These are phyloP conservation scores for Pandion haliaetus DNA, from an alignment of 2,113 vertebrate species.

Conservation along the genomic window DNA sequence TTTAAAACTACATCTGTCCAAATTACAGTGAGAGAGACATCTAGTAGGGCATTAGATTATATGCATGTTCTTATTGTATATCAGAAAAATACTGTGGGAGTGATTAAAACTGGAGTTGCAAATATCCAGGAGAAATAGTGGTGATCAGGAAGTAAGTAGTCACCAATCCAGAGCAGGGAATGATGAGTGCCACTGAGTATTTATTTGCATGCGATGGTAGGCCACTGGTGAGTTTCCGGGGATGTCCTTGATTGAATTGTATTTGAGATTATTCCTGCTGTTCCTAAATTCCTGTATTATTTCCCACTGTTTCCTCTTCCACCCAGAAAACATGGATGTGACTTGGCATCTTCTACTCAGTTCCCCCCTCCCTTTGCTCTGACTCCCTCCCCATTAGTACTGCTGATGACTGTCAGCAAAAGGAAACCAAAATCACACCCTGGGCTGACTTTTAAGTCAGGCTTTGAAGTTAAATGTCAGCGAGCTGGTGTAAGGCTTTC, in stretches of 20 bases:
- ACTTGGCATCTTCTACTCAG: background rate
- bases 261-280: background rate
- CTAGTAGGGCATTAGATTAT: background rate
- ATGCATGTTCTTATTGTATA: fast-evolving
- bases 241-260: background rate
- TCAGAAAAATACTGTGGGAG: background rate
- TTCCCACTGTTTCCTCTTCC: background rate
- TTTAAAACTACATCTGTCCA: background rate
- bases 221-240: background rate
- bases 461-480: background rate
- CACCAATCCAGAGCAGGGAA: background rate
- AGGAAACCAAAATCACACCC: background rate
- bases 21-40: background rate
- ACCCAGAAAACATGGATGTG: background rate
- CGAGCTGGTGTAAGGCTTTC: background rate
- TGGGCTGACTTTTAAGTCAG: fast-evolving
- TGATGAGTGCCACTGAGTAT: background rate
- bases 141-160: background rate
- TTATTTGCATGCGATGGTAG: fast-evolving
- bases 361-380: background rate
- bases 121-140: background rate
- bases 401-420: background rate
- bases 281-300: background rate
- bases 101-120: background rate
- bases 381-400: background rate